Evolutionary conservation across 2,888 invertebrate genomes (phyloP).

Genomic region (Gari tellinella): DNA sequence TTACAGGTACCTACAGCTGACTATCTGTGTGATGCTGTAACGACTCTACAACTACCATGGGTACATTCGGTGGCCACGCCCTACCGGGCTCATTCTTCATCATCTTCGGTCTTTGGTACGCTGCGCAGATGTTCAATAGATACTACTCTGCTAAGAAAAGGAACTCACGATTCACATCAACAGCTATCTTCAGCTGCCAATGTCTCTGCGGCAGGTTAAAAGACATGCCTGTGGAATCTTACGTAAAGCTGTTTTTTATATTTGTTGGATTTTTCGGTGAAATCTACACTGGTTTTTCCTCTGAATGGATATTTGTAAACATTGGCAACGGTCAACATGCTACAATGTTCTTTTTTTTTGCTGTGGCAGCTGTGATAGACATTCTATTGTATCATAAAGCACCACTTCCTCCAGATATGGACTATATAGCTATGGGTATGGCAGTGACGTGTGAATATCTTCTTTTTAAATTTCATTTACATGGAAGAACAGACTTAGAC

Average conservation of each 20-base stretch:
- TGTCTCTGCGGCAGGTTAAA: constrained; percentile 71
- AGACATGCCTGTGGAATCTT: constrained; percentile 68
- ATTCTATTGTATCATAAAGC: constrained; percentile 80
- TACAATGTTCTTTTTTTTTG: constrained; percentile 86
- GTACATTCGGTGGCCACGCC: constrained; percentile 84
- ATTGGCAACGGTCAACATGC: constrained; percentile 85
- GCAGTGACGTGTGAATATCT: constrained; percentile 85
- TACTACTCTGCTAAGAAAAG: constrained; percentile 71
- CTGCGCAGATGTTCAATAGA: constrained; percentile 72
- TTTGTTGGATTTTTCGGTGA: constrained; percentile 66
- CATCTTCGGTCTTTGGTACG: constrained; percentile 80
- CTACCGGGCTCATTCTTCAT: constrained; percentile 85
- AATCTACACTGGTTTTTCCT: constrained; percentile 72
- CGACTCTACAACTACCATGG: constrained; percentile 76
- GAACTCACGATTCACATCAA: constrained; percentile 67
- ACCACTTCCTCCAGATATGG: constrained; percentile 83
- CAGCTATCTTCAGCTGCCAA: constrained; percentile 68
- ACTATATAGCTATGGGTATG: constrained; percentile 83
- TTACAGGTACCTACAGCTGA: too few relatives aligned
- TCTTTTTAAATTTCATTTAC: constrained; percentile 85
- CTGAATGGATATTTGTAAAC: constrained; percentile 81
- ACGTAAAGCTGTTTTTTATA: constrained; percentile 64
- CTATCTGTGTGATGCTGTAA: too few relatives aligned
- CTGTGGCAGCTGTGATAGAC: constrained; percentile 84
- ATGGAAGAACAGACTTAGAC: constrained; percentile 83